Evolutionary conservation across 2,113 vertebrate genomes (phyloP).

Genomic region (Paedocypris sp.): DNA sequence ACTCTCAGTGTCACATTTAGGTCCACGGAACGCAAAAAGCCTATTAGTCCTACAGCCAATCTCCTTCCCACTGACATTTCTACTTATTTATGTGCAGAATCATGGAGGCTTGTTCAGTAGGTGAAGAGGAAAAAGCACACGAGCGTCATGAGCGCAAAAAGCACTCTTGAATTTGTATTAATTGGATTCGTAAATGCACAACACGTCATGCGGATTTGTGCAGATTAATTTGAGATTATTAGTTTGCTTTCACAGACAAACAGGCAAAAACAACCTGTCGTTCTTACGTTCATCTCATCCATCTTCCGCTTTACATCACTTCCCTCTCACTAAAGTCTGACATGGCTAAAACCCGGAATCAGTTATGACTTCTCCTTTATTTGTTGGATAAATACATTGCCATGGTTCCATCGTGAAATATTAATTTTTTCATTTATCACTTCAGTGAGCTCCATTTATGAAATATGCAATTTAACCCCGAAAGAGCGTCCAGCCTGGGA

Average conservation of each 20-base stretch:
- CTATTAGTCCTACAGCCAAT: not conserved
- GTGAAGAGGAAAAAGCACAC: not conserved
- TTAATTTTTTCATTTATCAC: constrained; percentile 22
- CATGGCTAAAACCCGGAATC: not conserved
- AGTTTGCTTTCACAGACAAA: no score
- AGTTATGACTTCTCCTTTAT: constrained; percentile 4
- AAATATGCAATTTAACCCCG: not conserved
- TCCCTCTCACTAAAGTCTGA: not conserved
- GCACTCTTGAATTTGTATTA: not conserved
- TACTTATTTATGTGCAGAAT: not conserved
- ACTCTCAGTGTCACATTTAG: not conserved
- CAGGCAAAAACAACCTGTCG: no score
- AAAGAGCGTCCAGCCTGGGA: not conserved
- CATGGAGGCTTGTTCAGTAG: not conserved
- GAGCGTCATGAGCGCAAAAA: not conserved
- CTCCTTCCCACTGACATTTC: not conserved
- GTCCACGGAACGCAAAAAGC: not conserved
- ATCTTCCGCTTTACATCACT: no score
- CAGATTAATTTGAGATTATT: no score
- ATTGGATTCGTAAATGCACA: no score
- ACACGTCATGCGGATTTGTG: no score
- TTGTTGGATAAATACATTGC: not conserved
- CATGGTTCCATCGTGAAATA: constrained; percentile 4
- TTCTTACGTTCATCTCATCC: no score
- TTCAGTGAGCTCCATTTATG: constrained; percentile 1